Evolutionary conservation across 2,113 vertebrate species (phyloP), one percentile per base, ranked within the genome.

Genomic region (Circaetus cinerascens): DNA sequence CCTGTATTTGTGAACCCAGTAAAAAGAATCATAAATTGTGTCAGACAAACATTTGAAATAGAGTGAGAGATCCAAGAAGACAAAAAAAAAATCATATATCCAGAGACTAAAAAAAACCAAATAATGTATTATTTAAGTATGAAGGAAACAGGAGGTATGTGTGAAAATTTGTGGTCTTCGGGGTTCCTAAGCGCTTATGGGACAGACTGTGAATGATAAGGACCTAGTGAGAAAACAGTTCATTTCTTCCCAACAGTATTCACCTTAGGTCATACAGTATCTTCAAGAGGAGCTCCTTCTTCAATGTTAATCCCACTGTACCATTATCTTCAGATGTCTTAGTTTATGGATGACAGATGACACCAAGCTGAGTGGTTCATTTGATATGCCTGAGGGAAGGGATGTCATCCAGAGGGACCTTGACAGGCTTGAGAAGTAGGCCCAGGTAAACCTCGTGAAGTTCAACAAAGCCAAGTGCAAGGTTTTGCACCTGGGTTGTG

Each of bases 21-120:
- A 84, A 43, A 91, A 91, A 45, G 10, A 43, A 53, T 69, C 27
- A 68, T 85, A 88, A 87, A 93, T 72, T 82, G 7, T 5, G 7
- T 78, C 73, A 88, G 27, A 38, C 4, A 83, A 93, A 72, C 11
- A 64, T 87, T 62, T 89, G 75, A 91, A 94, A 75, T 17, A 81
- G 60, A 93, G 40, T 36, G 50, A 66, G 9, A 86, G n/a, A 41
- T 30, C 5, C 17, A 85, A 90, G 66, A 71, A 71, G 13, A 43
- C 2, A 13, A 53, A 50, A 43, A 43, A 53, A 64, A 40, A 38
- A 6, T 2, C 3, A 4, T 15, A 13, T 67, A 82, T 25, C 12
- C 34, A 76, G 27, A 83, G 13, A 77, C 27, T 29, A 56, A 86
- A 83, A 85, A 86, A 86, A 74, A n/a, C n/a, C 20, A 76, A 74